Base-by-base conservation (phyloP, 2,888 invertebrate genomes). In the Poecilobothrus nobilitatus region DNA sequence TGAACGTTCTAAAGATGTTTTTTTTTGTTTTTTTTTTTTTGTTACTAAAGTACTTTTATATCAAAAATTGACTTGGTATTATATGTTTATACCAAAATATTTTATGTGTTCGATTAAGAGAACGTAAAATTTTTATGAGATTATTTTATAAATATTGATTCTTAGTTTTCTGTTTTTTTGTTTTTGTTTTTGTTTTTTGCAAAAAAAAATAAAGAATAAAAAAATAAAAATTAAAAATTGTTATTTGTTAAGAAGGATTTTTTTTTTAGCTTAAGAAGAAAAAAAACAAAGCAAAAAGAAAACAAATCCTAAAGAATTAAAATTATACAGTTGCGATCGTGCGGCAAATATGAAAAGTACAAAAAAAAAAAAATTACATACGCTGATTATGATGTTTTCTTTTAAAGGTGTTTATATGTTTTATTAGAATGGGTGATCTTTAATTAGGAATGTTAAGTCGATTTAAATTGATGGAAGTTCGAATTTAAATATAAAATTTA, bases 11-110 rank as follows among this genome's bases (percentile, higher is more conserved):
- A 41, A 41, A 41, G 9, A 41, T 41, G 41, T 41, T 41, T 6
- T 41, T 41, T 41, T 15, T 41, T n/a, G n/a, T n/a, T 41, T 41
- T 5, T 2, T 41, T 27, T 2, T 53, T 18, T 53, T 15, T 53
- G 18, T 53, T 27, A 4, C 27, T 27, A 27, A 27, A 27, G 27
- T 27, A 27, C 27, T 53, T n/a, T 53, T 2, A 9, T 53, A 53
- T 53, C 53, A 53, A 53, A n/a, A 53, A 53, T 53, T 53, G 53
- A 53, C 53, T 53, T 53, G n/a, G 53, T 53, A 53, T 53, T 53
- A 53, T 53, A 53, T 53, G 53, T 53, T 53, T 53, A 53, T 53
- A 53, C 53, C 53, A 53, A 53, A 53, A 53, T 53, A 53, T 53
- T 53, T 53, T 53, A 53, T 53, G 53, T 53, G 53, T 53, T 53